These are phyloP conservation scores for Pelodytes ibericus DNA, from an alignment of 2,797 vertebrate species.

Conservation along the genomic window DNA sequence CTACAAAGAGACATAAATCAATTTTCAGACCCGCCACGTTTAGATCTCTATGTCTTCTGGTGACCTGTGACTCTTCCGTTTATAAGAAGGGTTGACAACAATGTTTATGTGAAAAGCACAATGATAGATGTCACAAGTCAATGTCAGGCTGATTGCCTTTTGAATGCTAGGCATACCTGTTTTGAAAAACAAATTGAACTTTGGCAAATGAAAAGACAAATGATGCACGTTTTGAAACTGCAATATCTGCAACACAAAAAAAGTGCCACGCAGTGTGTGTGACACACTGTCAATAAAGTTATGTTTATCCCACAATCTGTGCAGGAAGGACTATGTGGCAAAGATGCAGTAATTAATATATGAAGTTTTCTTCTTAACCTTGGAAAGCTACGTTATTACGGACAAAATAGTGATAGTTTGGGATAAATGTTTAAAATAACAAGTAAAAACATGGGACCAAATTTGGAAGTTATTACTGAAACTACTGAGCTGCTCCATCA, in stretches of 20 bases:
- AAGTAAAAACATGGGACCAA: slow-evolving; percentile 30
- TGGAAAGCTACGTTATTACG: not conserved
- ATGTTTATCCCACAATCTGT: not conserved
- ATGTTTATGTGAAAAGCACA: slow-evolving; percentile 39
- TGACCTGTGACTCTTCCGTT: slow-evolving; percentile 13
- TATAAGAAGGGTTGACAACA: slow-evolving; percentile 8
- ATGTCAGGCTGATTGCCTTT: not conserved
- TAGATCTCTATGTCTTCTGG: slow-evolving; percentile 20
- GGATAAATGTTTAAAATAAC: not conserved
- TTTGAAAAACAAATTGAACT: not conserved
- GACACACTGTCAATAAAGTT: not conserved
- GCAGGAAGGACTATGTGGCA: not conserved
- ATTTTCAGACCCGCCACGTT: slow-evolving; percentile 11
- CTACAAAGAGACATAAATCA: slow-evolving; percentile 3
- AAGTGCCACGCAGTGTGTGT: not conserved
- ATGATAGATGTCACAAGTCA: slow-evolving; percentile 18
- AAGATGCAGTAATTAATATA: not conserved
- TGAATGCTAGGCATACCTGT: not conserved
- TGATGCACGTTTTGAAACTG: not conserved
- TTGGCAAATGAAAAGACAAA: not conserved
- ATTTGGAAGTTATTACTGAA: not conserved
- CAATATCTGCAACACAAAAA: not conserved
- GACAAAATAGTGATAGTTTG: not conserved
- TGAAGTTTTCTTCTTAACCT: not conserved
- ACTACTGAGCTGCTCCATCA: not conserved